phyloP scores from a whole-genome alignment of 2,888 invertebrate genomes.

The Epistrophella euchroma region DNA sequence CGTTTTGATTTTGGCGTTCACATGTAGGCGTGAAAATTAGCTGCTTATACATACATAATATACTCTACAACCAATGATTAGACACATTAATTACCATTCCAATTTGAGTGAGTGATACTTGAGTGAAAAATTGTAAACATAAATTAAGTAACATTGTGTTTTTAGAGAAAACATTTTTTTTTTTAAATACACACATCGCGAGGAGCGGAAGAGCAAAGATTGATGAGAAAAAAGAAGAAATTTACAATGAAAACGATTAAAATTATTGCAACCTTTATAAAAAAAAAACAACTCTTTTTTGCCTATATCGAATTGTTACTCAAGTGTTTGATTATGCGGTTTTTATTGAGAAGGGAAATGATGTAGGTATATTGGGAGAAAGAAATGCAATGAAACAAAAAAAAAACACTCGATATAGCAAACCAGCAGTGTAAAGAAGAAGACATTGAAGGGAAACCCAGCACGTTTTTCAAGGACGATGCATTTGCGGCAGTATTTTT shows the following conservation, averaged over 20 bases:
- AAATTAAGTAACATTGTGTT: neutral
- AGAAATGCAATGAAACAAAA: neutral
- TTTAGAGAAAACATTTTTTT: neutral
- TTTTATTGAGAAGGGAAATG: constrained; percentile 15
- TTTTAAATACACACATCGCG: neutral
- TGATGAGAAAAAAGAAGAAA: neutral
- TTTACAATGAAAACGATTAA: neutral
- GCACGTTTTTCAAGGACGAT: constrained; percentile 25
- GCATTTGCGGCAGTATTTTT: neutral
- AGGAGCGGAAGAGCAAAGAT: neutral
- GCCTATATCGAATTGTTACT: neutral
- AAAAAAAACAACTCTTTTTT: neutral
- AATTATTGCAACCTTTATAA: neutral
- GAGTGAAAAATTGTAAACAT: constrained; percentile 14
- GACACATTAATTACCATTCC: neutral
- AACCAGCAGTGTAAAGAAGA: neutral
- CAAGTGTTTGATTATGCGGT: constrained; percentile 22
- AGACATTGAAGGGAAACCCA: constrained; percentile 13
- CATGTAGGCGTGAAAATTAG: constrained; percentile 37
- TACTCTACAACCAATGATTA: constrained; percentile 13
- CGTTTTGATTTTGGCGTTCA: neutral
- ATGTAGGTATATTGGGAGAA: neutral
- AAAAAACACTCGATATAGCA: neutral
- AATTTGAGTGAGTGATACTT: constrained; percentile 15
- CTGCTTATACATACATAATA: no score